Evolutionary conservation across 1,140 invertebrate species (phyloP), one percentile per base, ranked within the genome.

Genomic region (Trichonephila clavipes): DNA sequence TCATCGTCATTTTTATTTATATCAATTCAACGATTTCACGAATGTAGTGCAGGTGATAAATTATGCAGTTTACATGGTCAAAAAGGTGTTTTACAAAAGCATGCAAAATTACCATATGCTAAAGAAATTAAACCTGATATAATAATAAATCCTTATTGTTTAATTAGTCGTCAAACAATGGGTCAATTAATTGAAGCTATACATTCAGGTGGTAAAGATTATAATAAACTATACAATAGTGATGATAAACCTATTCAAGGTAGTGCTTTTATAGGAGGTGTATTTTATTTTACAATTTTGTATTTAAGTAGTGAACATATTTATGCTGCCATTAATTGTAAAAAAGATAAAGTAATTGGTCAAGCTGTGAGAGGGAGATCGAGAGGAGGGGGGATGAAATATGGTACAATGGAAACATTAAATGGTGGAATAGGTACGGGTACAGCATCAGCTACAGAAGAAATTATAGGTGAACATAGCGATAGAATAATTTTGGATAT

Each of bases 11-110:
- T 6, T 69, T 86, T 92, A 69, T 51, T 72, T 28, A 86, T 92
- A 24, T 66, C 44, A 40, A 40, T 92, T n/a, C 34, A 72, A 58
- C 21, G 28, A 34, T 61, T 44, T 24, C 90, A 92, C 28, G 6
- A 10, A 12, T 92, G 77, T 66, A 86, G 90, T 86, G 86, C 90
- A 34, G 90, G 90, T 4, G 90, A 92, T 92, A 92, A 92, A 86
- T 34, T 92, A 10, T 92, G 90, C 58, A 92, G 34, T 59, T 72
- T 92, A 21, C 81, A 92, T 58, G 90, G 90, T 34, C 90, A 92
- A 72, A 92, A 92, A 72, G 90, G 90, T 40, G 81, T 92, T 16
- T 83, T 92, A 28, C 62, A 62, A 40, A 69, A 51, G 4, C 40
- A 62, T 12, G 62, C 44, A 24, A 51, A 51, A 6, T 86, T 92